A percentile compares a stretch with the other conserved stretches of the same genome.
Conservation (phyloP, 1,140 invertebrate species). For the Paraescarpia echinospica region DNA sequence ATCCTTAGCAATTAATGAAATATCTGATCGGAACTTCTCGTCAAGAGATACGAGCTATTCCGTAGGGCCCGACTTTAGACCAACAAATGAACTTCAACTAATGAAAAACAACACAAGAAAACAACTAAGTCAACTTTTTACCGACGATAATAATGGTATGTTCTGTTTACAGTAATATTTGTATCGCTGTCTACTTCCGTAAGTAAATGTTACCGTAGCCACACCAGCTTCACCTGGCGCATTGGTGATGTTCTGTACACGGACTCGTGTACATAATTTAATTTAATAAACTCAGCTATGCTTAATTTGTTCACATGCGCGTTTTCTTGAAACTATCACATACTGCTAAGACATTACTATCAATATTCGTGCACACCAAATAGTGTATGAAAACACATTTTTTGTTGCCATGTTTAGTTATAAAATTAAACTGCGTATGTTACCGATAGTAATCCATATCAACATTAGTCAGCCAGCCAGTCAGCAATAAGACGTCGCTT, state of each 20-base stretch:
- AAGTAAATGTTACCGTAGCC: background rate
- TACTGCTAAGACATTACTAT: too few relatives aligned
- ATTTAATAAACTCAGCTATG: background rate
- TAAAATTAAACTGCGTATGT: too few relatives aligned
- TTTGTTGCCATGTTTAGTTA: too few relatives aligned
- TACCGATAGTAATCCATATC: background rate
- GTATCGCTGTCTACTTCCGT: background rate
- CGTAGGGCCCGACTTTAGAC: background rate
- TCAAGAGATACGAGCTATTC: background rate
- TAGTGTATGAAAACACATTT: too few relatives aligned
- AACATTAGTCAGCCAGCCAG: background rate
- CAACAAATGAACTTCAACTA: background rate
- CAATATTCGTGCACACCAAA: too few relatives aligned
- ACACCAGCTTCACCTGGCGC: background rate
- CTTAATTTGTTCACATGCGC: too few relatives aligned
- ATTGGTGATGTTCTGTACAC: background rate
- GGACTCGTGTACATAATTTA: background rate
- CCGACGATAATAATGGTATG: background rate
- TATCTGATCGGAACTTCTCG: background rate
- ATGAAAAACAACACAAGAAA: background rate
- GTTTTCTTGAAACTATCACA: too few relatives aligned
- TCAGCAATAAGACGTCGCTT: background rate
- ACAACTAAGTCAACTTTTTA: background rate
- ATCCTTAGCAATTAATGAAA: too few relatives aligned
- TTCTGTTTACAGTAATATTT: background rate